Conservation (phyloP, 2,888 invertebrate species). For the Panopea generosa region DNA sequence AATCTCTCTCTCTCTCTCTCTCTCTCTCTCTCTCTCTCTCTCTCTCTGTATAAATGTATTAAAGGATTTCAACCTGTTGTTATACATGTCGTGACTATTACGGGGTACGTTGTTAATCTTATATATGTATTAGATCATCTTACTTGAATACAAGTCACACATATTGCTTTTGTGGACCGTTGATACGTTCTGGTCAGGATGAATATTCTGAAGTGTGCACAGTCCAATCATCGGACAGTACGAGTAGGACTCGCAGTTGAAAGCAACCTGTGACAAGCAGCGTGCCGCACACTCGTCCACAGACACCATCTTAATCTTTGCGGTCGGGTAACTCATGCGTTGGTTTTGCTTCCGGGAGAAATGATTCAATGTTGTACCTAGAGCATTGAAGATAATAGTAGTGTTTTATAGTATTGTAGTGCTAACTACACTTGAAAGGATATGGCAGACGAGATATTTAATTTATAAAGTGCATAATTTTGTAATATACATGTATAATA, state of each 20-base stretch:
- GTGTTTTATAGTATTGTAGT: not conserved
- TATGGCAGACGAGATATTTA: too few species aligned
- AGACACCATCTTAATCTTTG: constrained; percentile 46
- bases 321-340: constrained; percentile 4
- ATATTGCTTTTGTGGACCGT: constrained; percentile 15
- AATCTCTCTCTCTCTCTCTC: too few species aligned
- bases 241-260: constrained; percentile 71
- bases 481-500: too few species aligned
- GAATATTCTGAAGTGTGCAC: constrained; percentile 63
- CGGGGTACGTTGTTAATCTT: too few species aligned
- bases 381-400: not conserved
- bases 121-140: too few species aligned
- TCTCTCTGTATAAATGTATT: too few species aligned
- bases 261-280: constrained; percentile 63
- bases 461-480: too few species aligned
- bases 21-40: too few species aligned
- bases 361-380: constrained; percentile 41
- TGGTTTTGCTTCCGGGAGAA: constrained; percentile 21
- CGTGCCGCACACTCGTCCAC: constrained; percentile 75
- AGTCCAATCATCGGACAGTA: constrained; percentile 67
- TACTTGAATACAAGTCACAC: constrained; percentile 53
- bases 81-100: too few species aligned
- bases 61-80: too few species aligned
- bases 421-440: too few species aligned
- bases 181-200: constrained; percentile 59